phyloP scores from a whole-genome alignment of 2,888 invertebrate species.

The Blastobasis adustella region DNA sequence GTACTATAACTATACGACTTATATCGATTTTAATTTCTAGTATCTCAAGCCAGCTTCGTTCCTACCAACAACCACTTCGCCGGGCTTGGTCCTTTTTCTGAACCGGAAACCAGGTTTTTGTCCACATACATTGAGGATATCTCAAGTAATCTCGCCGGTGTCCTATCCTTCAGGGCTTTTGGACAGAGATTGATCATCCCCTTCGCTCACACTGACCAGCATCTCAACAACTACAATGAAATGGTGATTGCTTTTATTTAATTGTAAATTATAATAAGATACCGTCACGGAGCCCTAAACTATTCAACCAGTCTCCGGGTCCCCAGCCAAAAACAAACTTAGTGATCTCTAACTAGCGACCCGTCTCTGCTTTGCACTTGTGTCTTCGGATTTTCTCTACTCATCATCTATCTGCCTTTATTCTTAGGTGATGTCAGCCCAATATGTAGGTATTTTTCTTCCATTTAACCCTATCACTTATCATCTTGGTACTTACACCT shows the following conservation, averaged over 20 bases:
- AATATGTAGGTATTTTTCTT: too few species aligned
- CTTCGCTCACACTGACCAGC: conserved; percentile 64
- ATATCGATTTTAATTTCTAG: conserved; percentile 29
- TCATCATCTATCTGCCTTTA: too few species aligned
- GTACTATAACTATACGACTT: neutral
- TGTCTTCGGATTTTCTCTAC: too few species aligned
- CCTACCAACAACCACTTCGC: conserved; percentile 57
- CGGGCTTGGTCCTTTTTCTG: conserved; percentile 73
- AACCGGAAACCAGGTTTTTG: conserved; percentile 64
- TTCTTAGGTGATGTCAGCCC: too few species aligned
- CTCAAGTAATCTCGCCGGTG: conserved; percentile 55
- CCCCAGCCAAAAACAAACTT: too few species aligned
- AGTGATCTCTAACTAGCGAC: too few species aligned
- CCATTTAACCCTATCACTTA: too few species aligned
- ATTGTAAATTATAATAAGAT: too few species aligned
- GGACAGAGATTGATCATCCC: conserved; percentile 77
- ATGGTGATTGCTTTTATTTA: conserved; percentile 31
- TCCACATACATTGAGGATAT: conserved; percentile 56
- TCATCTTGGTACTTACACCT: too few species aligned
- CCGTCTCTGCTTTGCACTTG: too few species aligned
- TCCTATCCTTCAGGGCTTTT: conserved; percentile 78
- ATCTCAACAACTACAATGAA: conserved; percentile 60
- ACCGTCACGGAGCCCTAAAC: too few species aligned
- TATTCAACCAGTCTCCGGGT: too few species aligned
- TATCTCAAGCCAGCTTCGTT: conserved; percentile 59